Conservation (phyloP, 1,140 invertebrate genomes). For the Laodelphax striatellus region DNA sequence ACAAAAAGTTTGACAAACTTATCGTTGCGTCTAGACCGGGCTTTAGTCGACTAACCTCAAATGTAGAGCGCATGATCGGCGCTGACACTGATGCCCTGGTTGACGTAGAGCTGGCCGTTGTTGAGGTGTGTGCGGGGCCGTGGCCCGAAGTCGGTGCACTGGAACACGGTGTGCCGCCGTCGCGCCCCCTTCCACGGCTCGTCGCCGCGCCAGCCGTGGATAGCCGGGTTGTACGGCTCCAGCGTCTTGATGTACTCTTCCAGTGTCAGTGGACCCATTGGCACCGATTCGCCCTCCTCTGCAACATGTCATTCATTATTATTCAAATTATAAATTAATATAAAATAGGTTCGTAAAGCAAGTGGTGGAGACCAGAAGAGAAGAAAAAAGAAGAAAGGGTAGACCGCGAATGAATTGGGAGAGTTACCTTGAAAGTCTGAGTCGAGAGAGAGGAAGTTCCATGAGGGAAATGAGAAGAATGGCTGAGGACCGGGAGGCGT, state of each 20-base stretch:
- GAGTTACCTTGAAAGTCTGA: too few species aligned
- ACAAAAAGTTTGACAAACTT: too few species aligned
- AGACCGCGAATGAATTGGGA: too few species aligned
- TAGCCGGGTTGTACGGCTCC: constrained; percentile 22
- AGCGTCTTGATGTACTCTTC: constrained; percentile 22
- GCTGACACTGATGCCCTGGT: not conserved
- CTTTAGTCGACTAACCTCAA: not conserved
- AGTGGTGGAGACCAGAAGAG: too few species aligned
- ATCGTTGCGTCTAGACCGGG: too few species aligned
- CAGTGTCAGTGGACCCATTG: constrained; percentile 21
- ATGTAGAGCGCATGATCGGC: not conserved
- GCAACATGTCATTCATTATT: not conserved
- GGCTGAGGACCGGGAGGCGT: too few species aligned
- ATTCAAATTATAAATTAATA: too few species aligned
- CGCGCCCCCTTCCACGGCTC: constrained; percentile 12
- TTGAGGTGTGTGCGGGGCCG: not conserved
- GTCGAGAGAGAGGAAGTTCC: too few species aligned
- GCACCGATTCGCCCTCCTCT: constrained; percentile 6
- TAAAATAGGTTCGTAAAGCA: too few species aligned
- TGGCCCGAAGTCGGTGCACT: not conserved
- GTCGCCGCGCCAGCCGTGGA: constrained; percentile 24
- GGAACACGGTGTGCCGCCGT: not conserved
- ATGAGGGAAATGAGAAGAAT: too few species aligned
- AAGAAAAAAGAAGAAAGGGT: too few species aligned
- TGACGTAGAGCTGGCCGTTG: not conserved